Evolutionary conservation across 2,888 invertebrate genomes (phyloP), one percentile per base, ranked within the genome.

Genomic region (Nyleta sp.): DNA sequence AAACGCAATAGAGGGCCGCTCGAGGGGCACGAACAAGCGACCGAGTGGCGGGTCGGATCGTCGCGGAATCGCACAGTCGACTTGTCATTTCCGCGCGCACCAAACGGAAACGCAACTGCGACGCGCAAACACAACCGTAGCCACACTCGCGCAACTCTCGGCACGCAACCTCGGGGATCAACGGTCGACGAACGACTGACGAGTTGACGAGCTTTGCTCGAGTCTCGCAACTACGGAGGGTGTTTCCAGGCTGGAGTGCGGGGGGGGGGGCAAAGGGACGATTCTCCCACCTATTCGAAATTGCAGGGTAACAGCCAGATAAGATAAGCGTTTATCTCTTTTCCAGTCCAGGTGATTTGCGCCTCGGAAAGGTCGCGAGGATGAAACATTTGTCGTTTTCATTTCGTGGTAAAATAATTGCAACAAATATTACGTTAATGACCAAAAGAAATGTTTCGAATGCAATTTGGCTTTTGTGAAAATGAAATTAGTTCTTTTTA

Each of bases 121-220:
- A 18, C 44, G 33, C 24, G 17, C 20, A 18, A n/a, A 48, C 20
- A 2, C 10, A 42, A 31, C 59, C 48, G 18, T 42, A 59, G 50
- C 31, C 50, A 18, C 44, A 18, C 17, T 18, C 18, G 17, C 20
- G 46, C 15, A 33, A 31, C 24, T n/a, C 20, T 24, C 18, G 3
- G 22, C 35, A 15, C 22, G 17, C 74, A 33, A 74, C 46, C 68
- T 68, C 48, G 20, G 53, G 55, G 57, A 71, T 50, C 67, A 24
- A 64, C 71, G 77, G 46, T 68, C 72, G 60, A 40, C 40, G 59
- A 53, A 44, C 64, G 74, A 77, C 80, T 77, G 71, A 64, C 71
- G 68, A 48, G 38, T 73, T 64, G 77, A 77, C 76, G 68, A 72
- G 73, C 50, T 24, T 70, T 20, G 52, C 50, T 13, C 50, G 22